Base-by-base conservation (phyloP, 2,113 vertebrate species). In the Labrus mixtus region DNA sequence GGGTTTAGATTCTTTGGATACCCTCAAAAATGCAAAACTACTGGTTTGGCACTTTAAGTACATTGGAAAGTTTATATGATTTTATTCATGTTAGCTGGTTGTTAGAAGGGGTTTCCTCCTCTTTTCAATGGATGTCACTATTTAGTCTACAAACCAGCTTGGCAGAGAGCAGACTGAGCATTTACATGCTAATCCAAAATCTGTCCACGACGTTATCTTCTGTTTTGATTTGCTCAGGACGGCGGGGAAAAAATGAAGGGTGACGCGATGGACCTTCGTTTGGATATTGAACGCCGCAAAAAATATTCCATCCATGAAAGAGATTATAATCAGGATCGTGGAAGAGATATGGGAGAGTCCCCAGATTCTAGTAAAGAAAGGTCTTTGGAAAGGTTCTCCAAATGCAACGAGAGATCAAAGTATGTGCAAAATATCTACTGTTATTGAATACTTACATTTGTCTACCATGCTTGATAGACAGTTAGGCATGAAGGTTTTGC, bases 221-320 rank as follows among this genome's bases (percentile, higher is more conserved):
- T 95, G 64, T 93, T 89, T 82, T 82, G 3, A 66, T 82, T 80
- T 85, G 58, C 48, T 82, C 95, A 99, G 98, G 94, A 94, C 22
- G 95, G 95, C 65, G 94, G 94, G 57, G 93, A 92, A 87, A 97
- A 97, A 92, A 92, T 92, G 48, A 98, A 97, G 87, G 95, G 95
- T 13, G 97, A 98, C 81, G 90, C 96, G 60, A 92, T 95, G 92
- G 97, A 99, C 89, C 97, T 99, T 57, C 96, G 96, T 77, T 95
- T 97, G 95, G 97, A 98, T 93, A 98, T 98, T 92, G 97, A 99
- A 78, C 96, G 96, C 17, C 96, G 96, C 90, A 99, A 98, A 96
- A 97, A 97, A 94, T 96, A 96, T 79, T 86, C 88, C 23, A 85
- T 66, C 93, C 96, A 96, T 82, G 96, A 97, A 88, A 94, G 91